Evolutionary conservation across 2,888 invertebrate genomes (phyloP).

Genomic region (Drosophila kuntzei): DNA sequence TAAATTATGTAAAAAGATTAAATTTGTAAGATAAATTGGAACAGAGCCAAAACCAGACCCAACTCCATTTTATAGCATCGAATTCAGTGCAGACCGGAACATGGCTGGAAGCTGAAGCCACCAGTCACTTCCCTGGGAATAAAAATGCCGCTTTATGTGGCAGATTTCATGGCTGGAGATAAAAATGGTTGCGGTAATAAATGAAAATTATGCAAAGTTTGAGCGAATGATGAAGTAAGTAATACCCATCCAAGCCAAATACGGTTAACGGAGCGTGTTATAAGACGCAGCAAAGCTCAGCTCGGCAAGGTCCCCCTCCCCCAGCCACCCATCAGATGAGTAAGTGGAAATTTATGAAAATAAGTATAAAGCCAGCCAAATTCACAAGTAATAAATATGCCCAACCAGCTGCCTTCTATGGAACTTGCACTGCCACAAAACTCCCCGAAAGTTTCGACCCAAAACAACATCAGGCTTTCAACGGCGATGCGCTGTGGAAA

Average conservation of each 20-base stretch:
- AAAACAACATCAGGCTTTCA: constrained; percentile 42
- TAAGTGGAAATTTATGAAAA: constrained; percentile 80
- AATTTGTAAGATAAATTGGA: constrained; percentile 79
- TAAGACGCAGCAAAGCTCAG: constrained; percentile 56
- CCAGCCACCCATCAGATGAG: constrained; percentile 53
- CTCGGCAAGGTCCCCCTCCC: constrained; percentile 4
- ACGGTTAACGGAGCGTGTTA: constrained; percentile 79
- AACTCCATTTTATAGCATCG: background rate
- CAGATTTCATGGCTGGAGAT: constrained; percentile 63
- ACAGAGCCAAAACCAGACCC: constrained; percentile 25
- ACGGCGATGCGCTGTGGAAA: constrained; percentile 27
- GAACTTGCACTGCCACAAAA: constrained; percentile 36
- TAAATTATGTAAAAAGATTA: constrained; percentile 80
- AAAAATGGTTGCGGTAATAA: constrained; percentile 77
- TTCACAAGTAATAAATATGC: constrained; percentile 65
- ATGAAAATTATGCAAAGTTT: constrained; percentile 79
- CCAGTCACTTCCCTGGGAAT: constrained; percentile 69
- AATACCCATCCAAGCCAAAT: constrained; percentile 70
- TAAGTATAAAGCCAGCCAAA: constrained; percentile 58
- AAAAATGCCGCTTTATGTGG: constrained; percentile 60
- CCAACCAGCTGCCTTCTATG: constrained; percentile 53
- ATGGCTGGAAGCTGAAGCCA: constrained; percentile 3
- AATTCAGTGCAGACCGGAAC: constrained; percentile 46
- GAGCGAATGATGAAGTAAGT: constrained; percentile 77
- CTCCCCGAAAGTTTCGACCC: constrained; percentile 46